Evolutionary conservation across 2,888 invertebrate species (phyloP).

Genomic region (Escarpia spicata): DNA sequence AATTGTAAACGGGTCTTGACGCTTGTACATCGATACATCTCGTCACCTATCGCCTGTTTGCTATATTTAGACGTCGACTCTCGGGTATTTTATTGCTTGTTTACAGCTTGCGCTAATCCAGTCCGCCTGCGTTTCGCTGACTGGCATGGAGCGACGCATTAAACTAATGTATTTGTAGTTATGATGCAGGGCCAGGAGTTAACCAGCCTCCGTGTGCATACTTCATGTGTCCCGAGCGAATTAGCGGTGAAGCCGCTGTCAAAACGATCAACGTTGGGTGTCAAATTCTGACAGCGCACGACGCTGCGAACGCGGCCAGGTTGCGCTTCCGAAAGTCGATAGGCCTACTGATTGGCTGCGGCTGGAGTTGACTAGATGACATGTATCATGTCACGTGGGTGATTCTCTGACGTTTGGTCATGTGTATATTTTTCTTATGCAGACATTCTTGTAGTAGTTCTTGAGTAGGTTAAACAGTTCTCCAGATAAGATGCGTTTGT

Average conservation of each 20-base stretch:
- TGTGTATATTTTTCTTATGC: not conserved
- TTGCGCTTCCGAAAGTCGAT: conserved; percentile 10
- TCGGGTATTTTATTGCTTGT: no score
- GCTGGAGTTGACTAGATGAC: not conserved
- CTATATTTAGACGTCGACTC: no score
- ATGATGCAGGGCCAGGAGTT: no score
- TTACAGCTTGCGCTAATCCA: no score
- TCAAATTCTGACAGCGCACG: not conserved
- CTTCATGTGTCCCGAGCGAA: not conserved
- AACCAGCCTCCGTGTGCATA: not conserved
- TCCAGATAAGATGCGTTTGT: no score
- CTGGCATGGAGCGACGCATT: no score
- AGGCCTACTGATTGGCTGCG: not conserved
- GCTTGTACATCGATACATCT: no score
- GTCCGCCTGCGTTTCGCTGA: no score
- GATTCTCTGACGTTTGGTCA: not conserved
- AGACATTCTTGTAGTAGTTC: not conserved
- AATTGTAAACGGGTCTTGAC: no score
- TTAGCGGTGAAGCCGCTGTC: not conserved
- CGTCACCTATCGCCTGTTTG: no score
- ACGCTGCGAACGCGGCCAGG: not conserved
- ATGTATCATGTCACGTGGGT: not conserved
- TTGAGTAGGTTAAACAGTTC: not conserved
- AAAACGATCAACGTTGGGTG: conserved; percentile 11
- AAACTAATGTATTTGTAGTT: no score